These are phyloP conservation scores for Hybognathus amarus DNA, from an alignment of 2,797 vertebrate genomes.

Conservation along the genomic window DNA sequence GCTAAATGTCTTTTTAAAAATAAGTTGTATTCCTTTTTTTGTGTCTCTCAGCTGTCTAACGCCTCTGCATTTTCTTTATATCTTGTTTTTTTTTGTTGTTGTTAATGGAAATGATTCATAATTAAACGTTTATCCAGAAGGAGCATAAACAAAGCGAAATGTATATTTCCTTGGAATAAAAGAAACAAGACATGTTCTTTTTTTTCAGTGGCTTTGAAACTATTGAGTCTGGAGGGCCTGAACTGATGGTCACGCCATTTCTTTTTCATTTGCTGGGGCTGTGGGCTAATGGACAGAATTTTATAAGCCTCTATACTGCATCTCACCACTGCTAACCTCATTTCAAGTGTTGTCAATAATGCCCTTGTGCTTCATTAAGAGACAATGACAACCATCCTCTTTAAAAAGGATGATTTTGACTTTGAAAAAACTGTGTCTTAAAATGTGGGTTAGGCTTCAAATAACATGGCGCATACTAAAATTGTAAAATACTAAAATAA, in stretches of 20 bases:
- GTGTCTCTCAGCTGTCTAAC: conserved; percentile 24
- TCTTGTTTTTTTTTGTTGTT: conserved; percentile 23
- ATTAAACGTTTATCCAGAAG: conserved; percentile 72
- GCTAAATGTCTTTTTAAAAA: conserved; percentile 65
- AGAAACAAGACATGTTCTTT: conserved; percentile 65
- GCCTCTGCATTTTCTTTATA: conserved; percentile 29
- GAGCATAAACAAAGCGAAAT: conserved; percentile 72
- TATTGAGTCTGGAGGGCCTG: conserved; percentile 60
- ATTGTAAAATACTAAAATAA: too few relatives aligned
- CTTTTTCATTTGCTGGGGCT: conserved; percentile 64
- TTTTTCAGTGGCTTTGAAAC: conserved; percentile 68
- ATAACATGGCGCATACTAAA: conserved; percentile 23
- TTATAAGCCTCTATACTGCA: conserved; percentile 77
- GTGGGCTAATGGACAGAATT: conserved; percentile 77
- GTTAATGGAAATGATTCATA: conserved; percentile 68
- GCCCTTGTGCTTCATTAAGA: conserved; percentile 76
- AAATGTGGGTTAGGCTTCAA: conserved; percentile 66
- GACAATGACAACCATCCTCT: conserved; percentile 76
- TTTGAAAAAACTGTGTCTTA: conserved; percentile 75
- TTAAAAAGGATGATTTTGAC: conserved; percentile 73
- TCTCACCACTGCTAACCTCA: conserved; percentile 76
- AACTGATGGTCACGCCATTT: conserved; percentile 70
- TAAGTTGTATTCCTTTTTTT: conserved; percentile 62
- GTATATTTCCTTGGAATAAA: conserved; percentile 70
- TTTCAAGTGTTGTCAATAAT: conserved; percentile 79